These are phyloP conservation scores for Drosophila yakuba DNA, from an alignment of 1,140 invertebrate species.

Conservation along the genomic window DNA sequence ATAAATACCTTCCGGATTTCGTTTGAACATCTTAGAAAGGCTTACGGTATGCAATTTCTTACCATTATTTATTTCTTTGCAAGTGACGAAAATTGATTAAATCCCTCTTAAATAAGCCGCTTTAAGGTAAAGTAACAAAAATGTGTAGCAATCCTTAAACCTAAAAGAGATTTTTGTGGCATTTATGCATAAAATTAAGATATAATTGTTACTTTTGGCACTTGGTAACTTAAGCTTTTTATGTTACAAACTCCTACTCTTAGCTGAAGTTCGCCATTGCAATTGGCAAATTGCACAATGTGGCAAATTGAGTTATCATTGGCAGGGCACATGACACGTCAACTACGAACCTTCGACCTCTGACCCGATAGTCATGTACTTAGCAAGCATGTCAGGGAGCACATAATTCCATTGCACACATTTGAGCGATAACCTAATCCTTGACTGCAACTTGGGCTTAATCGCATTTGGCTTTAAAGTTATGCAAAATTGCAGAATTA, in stretches of 20 bases:
- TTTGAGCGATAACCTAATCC: constrained; percentile 38
- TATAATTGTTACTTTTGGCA: too few relatives aligned
- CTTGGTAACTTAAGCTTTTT: too few relatives aligned
- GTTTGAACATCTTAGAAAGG: neutral
- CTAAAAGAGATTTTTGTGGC: too few relatives aligned
- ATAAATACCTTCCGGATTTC: too few relatives aligned
- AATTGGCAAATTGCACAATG: constrained; percentile 6
- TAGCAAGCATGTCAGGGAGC: constrained; percentile 35
- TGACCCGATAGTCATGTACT: constrained; percentile 5
- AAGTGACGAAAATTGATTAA: too few relatives aligned
- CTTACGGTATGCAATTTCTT: neutral
- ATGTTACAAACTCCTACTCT: too few relatives aligned
- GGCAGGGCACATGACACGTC: constrained; percentile 20
- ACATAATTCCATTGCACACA: constrained; percentile 54
- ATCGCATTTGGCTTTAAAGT: constrained; percentile 66
- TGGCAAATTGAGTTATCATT: constrained; percentile 52
- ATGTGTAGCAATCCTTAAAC: too few relatives aligned
- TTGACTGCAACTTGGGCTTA: constrained; percentile 37
- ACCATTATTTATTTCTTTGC: neutral
- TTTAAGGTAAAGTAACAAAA: too few relatives aligned
- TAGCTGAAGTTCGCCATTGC: neutral
- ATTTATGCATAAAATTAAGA: too few relatives aligned
- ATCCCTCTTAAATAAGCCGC: too few relatives aligned
- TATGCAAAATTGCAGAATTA: constrained; percentile 59
- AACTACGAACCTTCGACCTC: neutral